Base-by-base conservation (phyloP, 92 coral and sea anemone genomes). In the Zoanthus sociatus region DNA sequence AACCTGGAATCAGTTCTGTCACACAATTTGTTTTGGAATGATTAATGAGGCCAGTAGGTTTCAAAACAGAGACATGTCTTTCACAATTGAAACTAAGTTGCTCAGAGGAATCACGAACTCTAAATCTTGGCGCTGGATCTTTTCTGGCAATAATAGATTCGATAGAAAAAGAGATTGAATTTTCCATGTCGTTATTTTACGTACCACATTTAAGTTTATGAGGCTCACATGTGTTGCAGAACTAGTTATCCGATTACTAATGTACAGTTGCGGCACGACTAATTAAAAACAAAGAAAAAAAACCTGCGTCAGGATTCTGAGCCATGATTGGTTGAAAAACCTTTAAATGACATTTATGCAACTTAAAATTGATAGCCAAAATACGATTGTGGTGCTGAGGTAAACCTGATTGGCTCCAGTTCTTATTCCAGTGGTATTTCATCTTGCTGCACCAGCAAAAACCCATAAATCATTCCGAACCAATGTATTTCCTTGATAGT, bases 221-320 rank as follows among this genome's bases (percentile, higher is more conserved):
- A 33, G 16, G 53, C 84, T 17, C n/a, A 20, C 6, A 66, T 81
- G 87, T 87, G 82, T 73, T 92, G 93, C 87, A 69, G 46, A 69
- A 11, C 73, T 78, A 78, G 90, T 97, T 95, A 97, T 97, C 99
- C 95, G 99, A 97, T 97, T 97, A 97, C 96, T 82, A 67, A 82
- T 87, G 76, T 79, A 76, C 45, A 86, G 86, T 61, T 75, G 92
- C 94, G 94, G 91, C 94, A 75, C 88, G 83, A 88, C 94, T 92
- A 94, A 94, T 94, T 92, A 94, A 93, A 71, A 90, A 90, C 91
- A 93, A 42, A 87, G 93, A 86, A 73, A 14, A 61, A 84, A 92
- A 70, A 73, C 42, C 86, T 87, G 89, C 95, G 95, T 95, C 94
- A 92, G 58, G 21, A 37, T 32, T 81, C 69, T 48, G 86, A 42